phyloP scores from a whole-genome alignment of 2,888 invertebrate species.

The Plusia festucae region DNA sequence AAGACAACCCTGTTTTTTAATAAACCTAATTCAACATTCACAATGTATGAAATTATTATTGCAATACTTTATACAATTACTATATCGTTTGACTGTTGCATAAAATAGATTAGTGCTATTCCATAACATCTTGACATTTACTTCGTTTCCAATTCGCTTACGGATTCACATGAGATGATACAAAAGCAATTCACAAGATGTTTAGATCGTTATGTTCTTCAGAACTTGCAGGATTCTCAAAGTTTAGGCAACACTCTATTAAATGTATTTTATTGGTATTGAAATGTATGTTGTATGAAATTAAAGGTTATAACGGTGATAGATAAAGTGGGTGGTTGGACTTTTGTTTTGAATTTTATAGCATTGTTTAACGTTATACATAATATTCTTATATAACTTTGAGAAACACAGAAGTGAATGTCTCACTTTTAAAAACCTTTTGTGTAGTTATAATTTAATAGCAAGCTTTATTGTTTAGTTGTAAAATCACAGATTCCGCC shows the following conservation, averaged over 20 bases:
- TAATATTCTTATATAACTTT: not conserved
- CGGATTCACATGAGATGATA: conserved; percentile 18
- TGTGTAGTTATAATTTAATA: not conserved
- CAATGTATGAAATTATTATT: conserved; percentile 23
- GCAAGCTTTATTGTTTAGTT: not conserved
- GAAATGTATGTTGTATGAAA: too few species aligned
- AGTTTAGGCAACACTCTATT: not conserved
- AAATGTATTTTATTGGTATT: too few species aligned
- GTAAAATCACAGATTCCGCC: not conserved
- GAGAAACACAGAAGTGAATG: too few species aligned
- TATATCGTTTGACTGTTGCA: conserved; percentile 45
- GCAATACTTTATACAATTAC: conserved; percentile 32
- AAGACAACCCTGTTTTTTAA: not conserved
- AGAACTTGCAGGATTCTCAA: not conserved
- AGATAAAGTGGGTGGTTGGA: too few species aligned
- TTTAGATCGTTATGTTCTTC: not conserved
- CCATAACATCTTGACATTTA: conserved; percentile 48
- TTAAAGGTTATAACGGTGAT: too few species aligned
- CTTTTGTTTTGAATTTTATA: too few species aligned
- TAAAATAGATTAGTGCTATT: conserved; percentile 46
- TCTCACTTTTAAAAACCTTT: too few species aligned
- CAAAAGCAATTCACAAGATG: conserved; percentile 17
- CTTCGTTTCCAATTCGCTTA: conserved; percentile 17
- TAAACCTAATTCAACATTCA: not conserved
- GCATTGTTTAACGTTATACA: too few species aligned